Base-by-base conservation (phyloP, 2,113 vertebrate species). In the Rattus rattus region DNA sequence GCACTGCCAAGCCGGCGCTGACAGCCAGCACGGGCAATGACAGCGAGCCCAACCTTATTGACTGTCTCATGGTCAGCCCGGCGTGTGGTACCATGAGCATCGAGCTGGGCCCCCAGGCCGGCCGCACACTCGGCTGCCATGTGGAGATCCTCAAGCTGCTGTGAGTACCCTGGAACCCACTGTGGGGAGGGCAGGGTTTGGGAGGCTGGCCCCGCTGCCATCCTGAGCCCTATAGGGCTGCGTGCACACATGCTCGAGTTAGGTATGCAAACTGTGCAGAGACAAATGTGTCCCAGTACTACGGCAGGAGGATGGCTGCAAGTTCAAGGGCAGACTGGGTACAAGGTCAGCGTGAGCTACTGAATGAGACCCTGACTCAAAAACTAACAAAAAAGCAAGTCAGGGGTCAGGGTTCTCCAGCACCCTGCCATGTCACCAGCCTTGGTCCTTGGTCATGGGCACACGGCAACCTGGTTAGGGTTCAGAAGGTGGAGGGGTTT, bases 71-170 rank as follows among this genome's bases (percentile, higher is more conserved):
- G 99, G 99, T 99, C 98, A 99, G 99, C 98, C 99, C 99, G 0
- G 99, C 99, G 43, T 99, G 99, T 98, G 99, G 99, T 98, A 99
- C 99, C 91, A 99, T 99, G 98, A 99, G 99, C 99, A 99, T 99
- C 87, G 99, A 99, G 98, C 99, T 99, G 95, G 99, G 99, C 0
- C 99, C 99, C 12, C 99, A 99, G 98, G 99, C 99, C 0, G 99
- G 99, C 98, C 99, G 99, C 36, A 99, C 99, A 28, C 99, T 99
- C 36, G 99, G 99, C 98, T 99, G 99, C 98, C 99, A 99, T 1
- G 99, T 99, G 69, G 99, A 99, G 96, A 99, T 99, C 96, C 99
- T 99, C 96, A 99, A 99, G 98, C 99, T 99, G 99, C 99, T 99
- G 99, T 99, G 98, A 99, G 99, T 99, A 94, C 1, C 91, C 33